Base-by-base conservation (phyloP, 1,140 invertebrate species). In the Sipha flava region DNA sequence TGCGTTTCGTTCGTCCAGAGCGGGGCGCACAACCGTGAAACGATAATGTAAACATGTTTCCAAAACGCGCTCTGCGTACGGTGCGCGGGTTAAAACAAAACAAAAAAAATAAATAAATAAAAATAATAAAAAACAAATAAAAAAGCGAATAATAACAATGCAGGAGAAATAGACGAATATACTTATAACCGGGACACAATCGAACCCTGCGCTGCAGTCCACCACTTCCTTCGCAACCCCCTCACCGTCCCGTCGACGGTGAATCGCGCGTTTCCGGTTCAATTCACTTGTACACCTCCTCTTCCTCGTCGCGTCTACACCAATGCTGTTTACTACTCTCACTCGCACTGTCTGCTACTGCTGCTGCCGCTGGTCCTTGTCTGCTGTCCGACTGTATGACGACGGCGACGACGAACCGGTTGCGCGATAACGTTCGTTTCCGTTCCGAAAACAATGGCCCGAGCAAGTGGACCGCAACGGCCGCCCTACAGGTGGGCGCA, bases 401-500 rank as follows among this genome's bases (percentile, higher is more conserved):
- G n/a, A n/a, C n/a, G n/a, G n/a, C n/a, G n/a, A n/a, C 64, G 40
- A 75, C 72, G 29, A 37, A 77, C 73, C 73, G 52, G 73, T 40
- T 77, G 73, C 73, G 73, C 73, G 73, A 77, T 77, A 77, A 77
- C 73, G 52, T 77, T 77, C 52, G 73, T 77, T 77, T 77, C 73
- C 73, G 73, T 77, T 77, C 21, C 73, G 73, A 59, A 77, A 59
- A 77, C 73, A 77, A 77, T 77, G 73, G 73, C 18, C 73, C n/a
- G 49, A 26, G 14, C 73, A 37, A 77, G 73, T 77, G 73, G 59
- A 77, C 49, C 73, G 73, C 3, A 26, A 57, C 73, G 34, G 52
- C 49, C 34, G 37, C 12, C 12, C 7, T 34, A 66, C 23, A 12
- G 37, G 6, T 21, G 21, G 34, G 31, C 21, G 14, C 64, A 40